Evolutionary conservation across 2,113 vertebrate species (phyloP).

Genomic region (Ageneiosus marmoratus): DNA sequence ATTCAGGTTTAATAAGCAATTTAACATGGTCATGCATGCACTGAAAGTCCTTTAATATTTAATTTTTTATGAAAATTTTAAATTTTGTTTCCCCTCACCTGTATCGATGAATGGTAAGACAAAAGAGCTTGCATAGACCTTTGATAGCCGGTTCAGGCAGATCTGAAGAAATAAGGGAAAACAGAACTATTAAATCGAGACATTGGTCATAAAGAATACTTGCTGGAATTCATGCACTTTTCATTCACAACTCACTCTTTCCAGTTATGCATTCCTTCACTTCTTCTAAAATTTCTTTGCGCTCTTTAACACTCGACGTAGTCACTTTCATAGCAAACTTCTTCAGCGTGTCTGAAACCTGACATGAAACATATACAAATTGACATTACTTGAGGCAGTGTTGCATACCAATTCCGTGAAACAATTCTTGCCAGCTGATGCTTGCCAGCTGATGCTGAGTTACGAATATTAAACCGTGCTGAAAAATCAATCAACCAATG

Average conservation of each 20-base stretch:
- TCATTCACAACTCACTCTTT: conserved; percentile 77
- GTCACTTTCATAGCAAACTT: conserved; percentile 94
- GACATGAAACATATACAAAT: neutral
- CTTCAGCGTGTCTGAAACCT: conserved; percentile 93
- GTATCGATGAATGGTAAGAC: conserved; percentile 93
- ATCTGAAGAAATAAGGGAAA: conserved; percentile 53
- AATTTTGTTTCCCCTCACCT: conserved; percentile 70
- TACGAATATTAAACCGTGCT: no score
- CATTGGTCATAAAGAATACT: rapidly evolving
- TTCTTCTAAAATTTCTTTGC: conserved; percentile 85
- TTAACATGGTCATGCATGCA: neutral
- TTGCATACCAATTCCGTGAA: no score
- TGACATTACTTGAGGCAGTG: no score
- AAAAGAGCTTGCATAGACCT: conserved; percentile 95
- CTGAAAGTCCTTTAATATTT: neutral
- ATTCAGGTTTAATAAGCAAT: neutral
- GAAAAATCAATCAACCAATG: no score
- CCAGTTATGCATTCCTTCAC: conserved; percentile 83
- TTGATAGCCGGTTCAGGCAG: conserved; percentile 89
- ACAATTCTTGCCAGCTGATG: no score
- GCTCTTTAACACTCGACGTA: conserved; percentile 90
- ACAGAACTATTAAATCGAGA: neutral
- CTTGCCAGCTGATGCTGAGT: no score
- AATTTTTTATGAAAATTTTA: neutral
- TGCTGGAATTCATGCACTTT: neutral